phyloP scores from a whole-genome alignment of 2,888 invertebrate genomes.

The Zaprionus obscuricornis region DNA sequence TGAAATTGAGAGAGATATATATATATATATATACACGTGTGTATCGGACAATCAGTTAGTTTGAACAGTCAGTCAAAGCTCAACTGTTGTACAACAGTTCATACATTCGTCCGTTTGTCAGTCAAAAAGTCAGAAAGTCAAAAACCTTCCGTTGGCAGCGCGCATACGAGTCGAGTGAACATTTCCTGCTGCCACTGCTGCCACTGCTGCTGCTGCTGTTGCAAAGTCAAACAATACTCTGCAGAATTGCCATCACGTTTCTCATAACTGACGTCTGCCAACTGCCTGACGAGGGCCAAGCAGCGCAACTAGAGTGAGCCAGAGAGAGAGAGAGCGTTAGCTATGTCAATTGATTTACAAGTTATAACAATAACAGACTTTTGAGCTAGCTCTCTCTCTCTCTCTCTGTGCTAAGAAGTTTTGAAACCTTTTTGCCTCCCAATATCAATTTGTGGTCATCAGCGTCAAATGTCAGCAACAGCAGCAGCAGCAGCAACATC shows the following conservation, averaged over 20 bases:
- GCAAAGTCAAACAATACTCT: conserved; percentile 43
- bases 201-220: too few relatives aligned
- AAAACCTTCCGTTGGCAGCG: conserved; percentile 37
- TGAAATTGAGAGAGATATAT: too few relatives aligned
- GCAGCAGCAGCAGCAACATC: conserved; percentile 20
- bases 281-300: conserved; percentile 29
- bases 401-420: too few relatives aligned
- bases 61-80: neutral
- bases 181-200: conserved; percentile 35
- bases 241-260: conserved; percentile 41
- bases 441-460: conserved; percentile 70
- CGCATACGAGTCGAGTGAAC: too few relatives aligned
- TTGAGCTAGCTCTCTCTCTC: too few relatives aligned
- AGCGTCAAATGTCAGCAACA: too few relatives aligned
- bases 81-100: conserved; percentile 17
- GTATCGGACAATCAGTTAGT: conserved; percentile 4
- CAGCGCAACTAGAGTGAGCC: neutral
- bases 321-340: conserved; percentile 1
- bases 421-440: conserved; percentile 13
- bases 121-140: conserved; percentile 6
- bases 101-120: neutral
- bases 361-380: too few relatives aligned
- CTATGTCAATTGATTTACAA: too few relatives aligned
- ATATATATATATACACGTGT: too few relatives aligned
- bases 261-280: conserved; percentile 31